Conservation (phyloP, 2,113 vertebrate species). For the Platysternon megacephalum region DNA sequence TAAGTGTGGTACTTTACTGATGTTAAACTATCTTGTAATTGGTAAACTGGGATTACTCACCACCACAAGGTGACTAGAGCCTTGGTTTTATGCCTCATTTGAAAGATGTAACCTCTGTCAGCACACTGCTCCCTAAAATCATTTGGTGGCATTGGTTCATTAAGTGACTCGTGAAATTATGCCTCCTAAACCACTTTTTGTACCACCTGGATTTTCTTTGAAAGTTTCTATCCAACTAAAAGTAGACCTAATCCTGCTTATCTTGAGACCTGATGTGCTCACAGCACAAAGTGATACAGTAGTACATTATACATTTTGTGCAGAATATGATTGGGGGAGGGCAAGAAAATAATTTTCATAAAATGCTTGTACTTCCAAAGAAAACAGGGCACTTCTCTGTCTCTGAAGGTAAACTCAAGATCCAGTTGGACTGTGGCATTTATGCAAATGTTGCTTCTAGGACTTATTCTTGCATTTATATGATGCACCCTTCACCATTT, state of each 20-base stretch:
- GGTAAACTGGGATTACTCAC: no score
- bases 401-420: not conserved
- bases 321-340: not conserved
- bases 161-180: not conserved
- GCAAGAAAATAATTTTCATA: not conserved
- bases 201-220: not conserved
- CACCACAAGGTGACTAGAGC: not conserved
- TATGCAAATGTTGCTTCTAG: slow-evolving; percentile 18
- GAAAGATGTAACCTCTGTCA: accelerated
- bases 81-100: not conserved
- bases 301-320: not conserved
- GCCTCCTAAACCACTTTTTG: not conserved
- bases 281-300: accelerated
- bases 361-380: not conserved
- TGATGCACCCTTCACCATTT: not conserved
- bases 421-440: not conserved
- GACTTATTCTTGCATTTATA: slow-evolving; percentile 18
- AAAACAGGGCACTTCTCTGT: not conserved
- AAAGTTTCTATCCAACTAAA: not conserved
- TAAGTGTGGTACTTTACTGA: not conserved
- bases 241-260: not conserved
- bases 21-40: no score
- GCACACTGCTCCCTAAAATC: not conserved
- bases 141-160: not conserved
- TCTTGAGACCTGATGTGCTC: accelerated